Evolutionary conservation across 2,888 invertebrate genomes (phyloP), one percentile per base, ranked within the genome.

Genomic region (Bembecia ichneumoniformis): DNA sequence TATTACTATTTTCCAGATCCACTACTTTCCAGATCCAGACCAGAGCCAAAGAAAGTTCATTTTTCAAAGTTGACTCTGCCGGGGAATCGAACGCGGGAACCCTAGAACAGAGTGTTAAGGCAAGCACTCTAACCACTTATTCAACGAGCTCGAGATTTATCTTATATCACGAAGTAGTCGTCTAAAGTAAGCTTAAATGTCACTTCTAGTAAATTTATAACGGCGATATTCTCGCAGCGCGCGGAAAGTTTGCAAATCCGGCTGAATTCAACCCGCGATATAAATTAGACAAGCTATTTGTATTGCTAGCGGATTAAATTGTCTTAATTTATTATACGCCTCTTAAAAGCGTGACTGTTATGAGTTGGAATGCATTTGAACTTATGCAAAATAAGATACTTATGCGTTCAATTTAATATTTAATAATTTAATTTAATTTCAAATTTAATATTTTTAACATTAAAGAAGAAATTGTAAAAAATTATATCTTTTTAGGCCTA

Each of bases 251-350:
- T 55, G 62, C 59, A 61, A 69, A 71, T 66, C 63, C 66, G 61
- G 60, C 60, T 57, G 64, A 65, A 71, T 71, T 66, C 60, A 68
- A 70, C 70, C 69, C 62, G 65, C 61, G 58, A 71, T 73, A 78
- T 77, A 77, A 77, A 78, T 78, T 74, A 74, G 70, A 66, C 69
- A 64, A 64, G 65, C 72, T 63, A 78, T 78, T 79, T 77, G 75
- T 77, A 71, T 70, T 63, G 67, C 67, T 57, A 55, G 60, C 56
- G 66, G 73, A 78, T 79, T 77, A 76, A 75, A 75, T 75, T 76
- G 76, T 77, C 74, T 68, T 72, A 74, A 78, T 78, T 78, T 77
- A 75, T 77, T 71, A 73, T 59, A 63, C 57, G 54, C 60, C 61
- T 61, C 45, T 49, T 44, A 28, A 47, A 46, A 43, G 46, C 43